Conservation (phyloP, 2,888 invertebrate genomes). For the Charanyca ferruginea region DNA sequence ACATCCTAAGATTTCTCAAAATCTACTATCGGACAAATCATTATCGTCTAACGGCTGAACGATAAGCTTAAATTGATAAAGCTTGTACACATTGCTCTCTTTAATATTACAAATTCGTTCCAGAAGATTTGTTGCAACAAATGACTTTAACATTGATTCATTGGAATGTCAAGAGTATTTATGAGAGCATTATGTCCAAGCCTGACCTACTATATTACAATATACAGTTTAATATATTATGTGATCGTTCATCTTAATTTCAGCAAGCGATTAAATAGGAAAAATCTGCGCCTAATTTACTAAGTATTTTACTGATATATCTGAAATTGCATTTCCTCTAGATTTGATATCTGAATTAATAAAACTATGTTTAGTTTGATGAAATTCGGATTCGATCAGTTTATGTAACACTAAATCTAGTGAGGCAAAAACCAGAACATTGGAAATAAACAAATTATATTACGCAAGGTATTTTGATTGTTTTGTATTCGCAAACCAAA, state of each 20-base stretch:
- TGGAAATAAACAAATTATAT: slow-evolving; percentile 41
- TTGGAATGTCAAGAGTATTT: slow-evolving; percentile 28
- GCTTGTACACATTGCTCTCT: slow-evolving; percentile 64
- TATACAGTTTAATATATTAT: slow-evolving; percentile 17
- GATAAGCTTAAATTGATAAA: slow-evolving; percentile 67
- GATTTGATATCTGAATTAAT: slow-evolving; percentile 14
- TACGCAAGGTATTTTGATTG: slow-evolving; percentile 46
- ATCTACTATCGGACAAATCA: slow-evolving; percentile 48
- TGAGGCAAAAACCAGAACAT: slow-evolving; percentile 33
- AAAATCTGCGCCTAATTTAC: not conserved
- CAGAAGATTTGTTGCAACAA: slow-evolving; percentile 34
- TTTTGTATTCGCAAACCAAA: slow-evolving; percentile 27
- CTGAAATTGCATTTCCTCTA: not conserved
- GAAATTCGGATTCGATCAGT: slow-evolving; percentile 58
- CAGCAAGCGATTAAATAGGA: slow-evolving; percentile 38
- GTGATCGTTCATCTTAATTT: slow-evolving; percentile 49
- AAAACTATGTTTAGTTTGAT: slow-evolving; percentile 32
- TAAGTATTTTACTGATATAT: slow-evolving; percentile 4
- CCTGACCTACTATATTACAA: slow-evolving; percentile 39
- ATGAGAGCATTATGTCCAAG: slow-evolving; percentile 60
- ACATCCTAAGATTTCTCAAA: slow-evolving; percentile 35
- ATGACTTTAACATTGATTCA: slow-evolving; percentile 39
- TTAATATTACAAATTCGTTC: slow-evolving; percentile 42
- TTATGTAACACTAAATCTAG: slow-evolving; percentile 60
- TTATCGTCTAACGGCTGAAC: slow-evolving; percentile 67